Base-by-base conservation (phyloP, 2,888 invertebrate species). In the Eristalis intricaria region DNA sequence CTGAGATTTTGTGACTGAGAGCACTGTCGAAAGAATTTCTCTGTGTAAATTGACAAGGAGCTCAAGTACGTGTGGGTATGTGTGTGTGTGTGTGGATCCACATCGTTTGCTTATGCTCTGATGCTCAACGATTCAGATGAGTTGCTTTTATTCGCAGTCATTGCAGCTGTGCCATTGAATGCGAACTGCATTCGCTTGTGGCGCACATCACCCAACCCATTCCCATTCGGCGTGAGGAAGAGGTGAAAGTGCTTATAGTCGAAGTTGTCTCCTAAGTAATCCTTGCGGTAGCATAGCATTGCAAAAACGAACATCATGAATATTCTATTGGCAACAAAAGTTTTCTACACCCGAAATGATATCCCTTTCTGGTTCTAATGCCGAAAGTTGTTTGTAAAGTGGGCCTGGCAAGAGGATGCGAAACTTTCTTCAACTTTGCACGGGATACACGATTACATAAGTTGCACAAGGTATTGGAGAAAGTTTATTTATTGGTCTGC, bases 311-410 rank as follows among this genome's bases (percentile, higher is more conserved):
- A 19, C 29, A 29, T 68, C 22, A 38, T 15, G 15, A 65, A 65
- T 40, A 65, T 65, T 19, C 68, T 13, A 50, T 68, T 13, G 26
- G 19, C 29, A 68, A 50, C 26, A 68, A 68, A 68, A 68, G 50
- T 68, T 68, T 32, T 50, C 19, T 19, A n/a, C 19, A 19, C 50
- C 50, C 50, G 7, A 50, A n/a, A n/a, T 50, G n/a, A n/a, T 19
- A 19, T 50, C 50, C 50, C 8, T 19, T 50, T 50, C 50, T 19
- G 19, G 50, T 50, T 19, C 50, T 50, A 50, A 50, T 50, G 50
- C 50, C 19, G 50, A 50, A 50, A 50, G 19, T 50, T 50, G 50
- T 50, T 50, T 50, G 50, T 19, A 38, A 38, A 38, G 50, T n/a
- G 50, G 2, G 8, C 8, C 8, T 7, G 50, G 19, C 7, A 8